These are phyloP conservation scores for Cheilosia vernalis DNA, from an alignment of 2,888 invertebrate species.

Conservation along the genomic window DNA sequence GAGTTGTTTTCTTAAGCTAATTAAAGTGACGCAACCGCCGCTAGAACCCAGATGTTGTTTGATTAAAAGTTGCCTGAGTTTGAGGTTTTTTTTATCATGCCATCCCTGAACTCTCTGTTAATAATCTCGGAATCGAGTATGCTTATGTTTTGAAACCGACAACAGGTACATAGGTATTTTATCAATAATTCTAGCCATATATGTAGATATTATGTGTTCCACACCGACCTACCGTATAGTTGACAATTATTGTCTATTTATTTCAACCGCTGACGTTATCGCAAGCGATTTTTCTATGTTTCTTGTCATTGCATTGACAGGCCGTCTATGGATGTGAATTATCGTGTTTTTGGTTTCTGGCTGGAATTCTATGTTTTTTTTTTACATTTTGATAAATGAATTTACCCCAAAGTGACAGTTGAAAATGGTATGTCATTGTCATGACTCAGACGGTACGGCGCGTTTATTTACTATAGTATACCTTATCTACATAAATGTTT, in stretches of 20 bases:
- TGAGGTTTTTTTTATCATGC: background rate
- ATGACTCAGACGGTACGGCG: too few relatives aligned
- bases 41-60: background rate
- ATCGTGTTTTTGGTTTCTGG: constrained; percentile 16
- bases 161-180: background rate
- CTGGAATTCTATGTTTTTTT: background rate
- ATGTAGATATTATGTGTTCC: too few relatives aligned
- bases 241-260: constrained; percentile 12
- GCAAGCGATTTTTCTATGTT: constrained; percentile 32
- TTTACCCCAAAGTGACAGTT: background rate
- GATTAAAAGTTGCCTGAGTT: background rate
- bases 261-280: constrained; percentile 40
- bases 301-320: constrained; percentile 26
- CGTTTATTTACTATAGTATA: too few relatives aligned
- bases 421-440: background rate
- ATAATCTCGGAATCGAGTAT: background rate
- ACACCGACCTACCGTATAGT: background rate
- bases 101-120: background rate
- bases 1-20: too few relatives aligned
- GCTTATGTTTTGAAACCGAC: background rate
- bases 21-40: too few relatives aligned
- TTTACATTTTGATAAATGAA: background rate
- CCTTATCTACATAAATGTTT: too few relatives aligned
- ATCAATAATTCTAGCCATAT: background rate
- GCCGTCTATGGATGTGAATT: constrained; percentile 7